Conservation (phyloP, 2,113 vertebrate species). For the Silurus asotus region DNA sequence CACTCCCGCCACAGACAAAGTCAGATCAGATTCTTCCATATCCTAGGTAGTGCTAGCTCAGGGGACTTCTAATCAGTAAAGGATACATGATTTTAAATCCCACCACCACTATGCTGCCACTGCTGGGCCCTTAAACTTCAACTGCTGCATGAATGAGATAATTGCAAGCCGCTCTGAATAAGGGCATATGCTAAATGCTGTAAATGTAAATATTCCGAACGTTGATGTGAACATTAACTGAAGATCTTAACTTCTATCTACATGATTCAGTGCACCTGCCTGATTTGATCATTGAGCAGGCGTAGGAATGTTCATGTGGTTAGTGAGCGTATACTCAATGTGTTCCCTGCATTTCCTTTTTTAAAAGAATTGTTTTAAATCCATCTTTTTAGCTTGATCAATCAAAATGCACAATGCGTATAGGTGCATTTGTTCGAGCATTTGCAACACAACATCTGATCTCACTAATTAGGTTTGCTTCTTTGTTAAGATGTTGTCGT, state of each 20-base stretch:
- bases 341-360: background rate
- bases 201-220: too few relatives aligned
- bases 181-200: too few relatives aligned
- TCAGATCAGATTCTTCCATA: background rate
- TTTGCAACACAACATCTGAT: conserved; percentile 33
- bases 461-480: conserved; percentile 24
- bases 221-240: background rate
- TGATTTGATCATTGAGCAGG: background rate
- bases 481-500: conserved; percentile 1
- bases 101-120: too few relatives aligned
- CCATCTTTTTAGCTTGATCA: conserved; percentile 12
- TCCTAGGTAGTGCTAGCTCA: too few relatives aligned
- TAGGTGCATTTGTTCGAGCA: conserved; percentile 27
- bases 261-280: background rate
- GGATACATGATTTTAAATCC: too few relatives aligned
- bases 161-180: too few relatives aligned
- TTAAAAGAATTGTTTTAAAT: background rate
- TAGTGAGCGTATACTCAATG: too few relatives aligned
- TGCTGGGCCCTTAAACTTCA: too few relatives aligned
- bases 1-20: background rate
- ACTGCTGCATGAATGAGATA: too few relatives aligned
- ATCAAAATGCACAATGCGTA: conserved; percentile 1
- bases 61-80: too few relatives aligned
- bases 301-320: background rate
- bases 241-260: background rate